phyloP scores from a whole-genome alignment of 64 coral and sea anemone species.

The Cladopsammia gracilis region DNA sequence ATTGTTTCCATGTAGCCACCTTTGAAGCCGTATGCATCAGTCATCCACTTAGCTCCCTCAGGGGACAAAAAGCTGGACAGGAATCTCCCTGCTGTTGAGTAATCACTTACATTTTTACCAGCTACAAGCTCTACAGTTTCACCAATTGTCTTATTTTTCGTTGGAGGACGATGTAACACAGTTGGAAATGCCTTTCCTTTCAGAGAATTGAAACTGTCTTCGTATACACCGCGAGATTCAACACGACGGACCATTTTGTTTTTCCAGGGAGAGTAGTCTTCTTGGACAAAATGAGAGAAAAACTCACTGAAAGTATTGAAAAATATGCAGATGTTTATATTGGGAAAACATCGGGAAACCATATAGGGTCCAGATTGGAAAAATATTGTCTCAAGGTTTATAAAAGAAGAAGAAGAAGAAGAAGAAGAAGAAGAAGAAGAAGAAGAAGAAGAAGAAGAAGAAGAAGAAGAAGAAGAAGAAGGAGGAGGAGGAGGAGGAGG shows the following conservation, averaged over 20 bases:
- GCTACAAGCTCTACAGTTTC: background rate
- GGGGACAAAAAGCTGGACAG: constrained; percentile 6
- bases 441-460: too few species aligned
- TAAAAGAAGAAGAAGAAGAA: too few species aligned
- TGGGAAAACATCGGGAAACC: background rate
- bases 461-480: too few species aligned
- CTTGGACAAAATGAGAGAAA: background rate
- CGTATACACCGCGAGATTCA: constrained; percentile 5
- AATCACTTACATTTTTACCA: background rate
- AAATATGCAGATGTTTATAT: too few species aligned
- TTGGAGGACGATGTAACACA: background rate
- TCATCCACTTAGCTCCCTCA: background rate
- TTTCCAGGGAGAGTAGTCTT: background rate
- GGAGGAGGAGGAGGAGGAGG: too few species aligned
- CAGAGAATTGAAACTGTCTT: background rate
- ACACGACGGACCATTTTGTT: background rate
- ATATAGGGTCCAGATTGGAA: too few species aligned
- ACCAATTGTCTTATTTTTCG: background rate
- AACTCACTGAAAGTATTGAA: background rate
- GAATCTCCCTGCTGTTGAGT: background rate
- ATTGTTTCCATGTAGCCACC: constrained; percentile 18
- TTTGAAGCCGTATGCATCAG: background rate
- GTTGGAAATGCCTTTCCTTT: background rate
- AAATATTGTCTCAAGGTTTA: too few species aligned
- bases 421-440: too few species aligned